These are phyloP conservation scores for Leptosomus discolor DNA, from an alignment of 2,113 vertebrate species.

Conservation along the genomic window DNA sequence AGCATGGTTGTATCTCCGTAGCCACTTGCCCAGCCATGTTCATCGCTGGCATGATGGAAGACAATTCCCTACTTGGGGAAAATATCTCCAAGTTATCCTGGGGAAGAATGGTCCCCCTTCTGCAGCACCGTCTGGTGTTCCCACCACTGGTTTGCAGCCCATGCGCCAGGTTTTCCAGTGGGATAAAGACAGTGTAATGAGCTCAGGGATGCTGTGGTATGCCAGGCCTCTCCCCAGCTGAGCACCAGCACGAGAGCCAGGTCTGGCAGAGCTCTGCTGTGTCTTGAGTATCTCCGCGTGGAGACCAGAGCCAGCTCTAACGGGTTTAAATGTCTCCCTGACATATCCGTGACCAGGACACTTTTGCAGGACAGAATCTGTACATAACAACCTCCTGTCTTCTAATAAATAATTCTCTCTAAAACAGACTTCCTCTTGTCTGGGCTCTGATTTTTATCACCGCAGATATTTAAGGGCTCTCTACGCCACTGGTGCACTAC, in stretches of 20 bases:
- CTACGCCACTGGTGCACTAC: not conserved
- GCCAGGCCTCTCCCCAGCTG: not conserved
- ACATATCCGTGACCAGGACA: not conserved
- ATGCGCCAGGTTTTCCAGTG: not conserved
- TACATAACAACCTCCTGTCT: slow-evolving; percentile 14
- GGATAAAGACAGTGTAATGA: not conserved
- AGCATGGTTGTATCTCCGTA: not conserved
- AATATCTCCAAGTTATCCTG: not conserved
- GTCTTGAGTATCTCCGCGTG: slow-evolving; percentile 29
- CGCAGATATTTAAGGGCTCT: not conserved
- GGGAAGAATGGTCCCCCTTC: not conserved
- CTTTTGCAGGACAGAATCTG: slow-evolving; percentile 63
- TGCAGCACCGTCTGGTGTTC: not conserved
- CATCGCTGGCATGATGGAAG: not conserved
- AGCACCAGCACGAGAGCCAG: not conserved
- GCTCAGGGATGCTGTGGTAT: slow-evolving; percentile 11
- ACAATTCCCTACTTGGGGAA: not conserved
- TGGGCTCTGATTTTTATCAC: not conserved
- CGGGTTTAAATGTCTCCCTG: not conserved
- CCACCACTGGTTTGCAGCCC: not conserved
- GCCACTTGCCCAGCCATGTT: not conserved
- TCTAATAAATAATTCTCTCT: slow-evolving; percentile 53
- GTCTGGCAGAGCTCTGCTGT: slow-evolving; percentile 32
- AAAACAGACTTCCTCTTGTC: not conserved
- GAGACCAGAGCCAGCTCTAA: not conserved